These are phyloP conservation scores for Pecten maximus DNA, from an alignment of 2,888 invertebrate species.

Conservation along the genomic window DNA sequence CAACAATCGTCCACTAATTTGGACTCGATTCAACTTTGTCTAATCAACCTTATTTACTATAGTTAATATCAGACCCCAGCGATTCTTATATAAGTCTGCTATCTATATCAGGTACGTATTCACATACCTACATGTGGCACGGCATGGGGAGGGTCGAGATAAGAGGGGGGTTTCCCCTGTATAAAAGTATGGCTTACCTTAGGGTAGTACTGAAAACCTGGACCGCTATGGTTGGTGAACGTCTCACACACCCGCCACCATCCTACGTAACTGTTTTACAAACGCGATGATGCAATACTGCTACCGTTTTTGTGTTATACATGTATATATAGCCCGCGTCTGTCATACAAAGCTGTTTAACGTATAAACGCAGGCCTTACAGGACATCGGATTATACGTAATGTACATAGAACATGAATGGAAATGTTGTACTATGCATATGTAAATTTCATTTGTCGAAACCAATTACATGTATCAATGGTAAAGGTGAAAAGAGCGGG, in stretches of 20 bases:
- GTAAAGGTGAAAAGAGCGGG: background rate
- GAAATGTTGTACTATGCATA: conserved; percentile 5
- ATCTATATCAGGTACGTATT: background rate
- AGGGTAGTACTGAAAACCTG: background rate
- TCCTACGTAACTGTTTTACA: background rate
- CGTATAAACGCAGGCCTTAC: background rate
- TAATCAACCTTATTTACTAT: background rate
- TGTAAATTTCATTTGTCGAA: conserved; percentile 22
- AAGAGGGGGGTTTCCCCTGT: background rate
- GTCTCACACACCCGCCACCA: background rate
- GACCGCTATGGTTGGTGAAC: background rate
- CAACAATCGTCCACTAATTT: background rate
- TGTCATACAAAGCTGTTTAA: conserved; percentile 17
- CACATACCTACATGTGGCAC: background rate
- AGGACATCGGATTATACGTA: background rate
- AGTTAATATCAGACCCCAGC: background rate
- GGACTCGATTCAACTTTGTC: background rate
- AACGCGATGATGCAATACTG: background rate
- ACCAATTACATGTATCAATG: background rate
- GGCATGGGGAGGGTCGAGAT: background rate
- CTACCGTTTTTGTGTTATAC: background rate
- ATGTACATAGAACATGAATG: conserved; percentile 10
- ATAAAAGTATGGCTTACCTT: conserved; percentile 13
- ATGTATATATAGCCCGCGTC: background rate
- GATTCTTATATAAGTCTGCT: background rate